Conservation (phyloP, 2,113 vertebrate genomes). For the Scartelaos histophorus region DNA sequence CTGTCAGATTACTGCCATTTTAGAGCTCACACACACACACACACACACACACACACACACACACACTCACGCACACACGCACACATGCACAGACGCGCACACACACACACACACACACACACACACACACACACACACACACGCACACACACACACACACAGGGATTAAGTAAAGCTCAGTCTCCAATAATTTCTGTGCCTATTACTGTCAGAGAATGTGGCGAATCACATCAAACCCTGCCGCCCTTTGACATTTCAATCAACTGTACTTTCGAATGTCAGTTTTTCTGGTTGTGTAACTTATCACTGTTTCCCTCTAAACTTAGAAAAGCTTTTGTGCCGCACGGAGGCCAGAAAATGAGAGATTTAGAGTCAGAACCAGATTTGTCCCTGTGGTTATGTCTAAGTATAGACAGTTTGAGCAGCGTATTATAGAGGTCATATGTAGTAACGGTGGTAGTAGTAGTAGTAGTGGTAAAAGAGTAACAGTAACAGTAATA, state of each 20-base stretch:
- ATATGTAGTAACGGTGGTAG: slow-evolving; percentile 3
- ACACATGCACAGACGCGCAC: neutral
- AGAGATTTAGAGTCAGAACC: slow-evolving; percentile 23
- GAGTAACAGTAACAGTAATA: no score
- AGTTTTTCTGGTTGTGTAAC: slow-evolving; percentile 29
- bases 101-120: neutral
- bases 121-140: neutral
- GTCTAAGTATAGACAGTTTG: slow-evolving; percentile 22
- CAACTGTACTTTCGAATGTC: slow-evolving; percentile 43
- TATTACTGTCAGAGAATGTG: slow-evolving; percentile 32
- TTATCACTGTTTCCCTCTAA: slow-evolving; percentile 32
- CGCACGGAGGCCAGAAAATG: slow-evolving; percentile 25
- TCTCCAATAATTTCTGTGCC: slow-evolving; percentile 45
- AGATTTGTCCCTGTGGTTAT: slow-evolving; percentile 17
- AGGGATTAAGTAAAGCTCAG: slow-evolving; percentile 52
- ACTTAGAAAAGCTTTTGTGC: slow-evolving; percentile 15
- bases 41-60: neutral
- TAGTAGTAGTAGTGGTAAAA: neutral
- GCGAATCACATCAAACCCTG: slow-evolving; percentile 36
- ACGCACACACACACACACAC: no score
- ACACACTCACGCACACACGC: neutral
- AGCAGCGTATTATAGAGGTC: slow-evolving; percentile 36
- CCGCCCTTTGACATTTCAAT: slow-evolving; percentile 33
- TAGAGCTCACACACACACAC: slow-evolving; percentile 10
- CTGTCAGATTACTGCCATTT: slow-evolving; percentile 40